Conservation (phyloP, 23 tunicate genomes). For the Styela plicata region DNA sequence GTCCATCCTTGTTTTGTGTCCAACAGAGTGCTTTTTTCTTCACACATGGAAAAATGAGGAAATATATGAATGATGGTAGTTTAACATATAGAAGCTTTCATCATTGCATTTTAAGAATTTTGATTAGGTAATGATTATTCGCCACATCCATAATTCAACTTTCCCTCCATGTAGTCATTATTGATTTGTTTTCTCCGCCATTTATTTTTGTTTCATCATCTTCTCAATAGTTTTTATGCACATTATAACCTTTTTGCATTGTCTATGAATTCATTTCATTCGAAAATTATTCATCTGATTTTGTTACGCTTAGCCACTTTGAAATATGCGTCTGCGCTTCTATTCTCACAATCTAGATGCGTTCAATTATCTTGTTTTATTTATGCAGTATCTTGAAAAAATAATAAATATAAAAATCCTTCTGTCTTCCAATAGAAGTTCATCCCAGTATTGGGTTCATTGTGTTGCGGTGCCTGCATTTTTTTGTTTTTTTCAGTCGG, state of each 20-base stretch:
- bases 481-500: too few relatives aligned
- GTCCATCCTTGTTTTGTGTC: too few relatives aligned
- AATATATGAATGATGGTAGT: too few relatives aligned
- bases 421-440: not conserved
- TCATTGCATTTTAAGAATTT: too few relatives aligned
- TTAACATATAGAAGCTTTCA: too few relatives aligned
- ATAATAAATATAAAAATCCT: not conserved
- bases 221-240: not conserved
- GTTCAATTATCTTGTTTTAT: not conserved
- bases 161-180: not conserved
- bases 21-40: too few relatives aligned
- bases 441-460: not conserved
- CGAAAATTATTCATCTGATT: too few relatives aligned
- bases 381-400: not conserved
- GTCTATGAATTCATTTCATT: not conserved
- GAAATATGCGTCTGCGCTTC: not conserved
- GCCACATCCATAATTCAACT: not conserved
- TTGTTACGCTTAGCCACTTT: not conserved
- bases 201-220: not conserved
- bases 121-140: too few relatives aligned
- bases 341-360: too few relatives aligned
- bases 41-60: too few relatives aligned
- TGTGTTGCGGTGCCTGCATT: not conserved
- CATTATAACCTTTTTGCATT: not conserved
- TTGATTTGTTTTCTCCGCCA: not conserved